Evolutionary conservation across 2,113 vertebrate species (phyloP).

Genomic region (Pelmatolapia mariae): DNA sequence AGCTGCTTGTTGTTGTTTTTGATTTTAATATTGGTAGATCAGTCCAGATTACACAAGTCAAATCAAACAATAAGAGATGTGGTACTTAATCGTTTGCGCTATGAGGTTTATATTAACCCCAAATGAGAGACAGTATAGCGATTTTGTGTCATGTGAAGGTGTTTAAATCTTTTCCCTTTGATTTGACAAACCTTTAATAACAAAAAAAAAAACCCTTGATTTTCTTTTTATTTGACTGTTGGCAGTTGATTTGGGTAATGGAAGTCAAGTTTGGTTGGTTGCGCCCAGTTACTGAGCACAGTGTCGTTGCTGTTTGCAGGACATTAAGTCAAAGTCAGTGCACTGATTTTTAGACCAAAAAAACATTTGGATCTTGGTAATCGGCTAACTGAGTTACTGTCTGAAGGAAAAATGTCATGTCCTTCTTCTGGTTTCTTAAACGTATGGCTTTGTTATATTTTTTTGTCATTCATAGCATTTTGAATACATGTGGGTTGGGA

Average conservation of each 20-base stretch:
- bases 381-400: not conserved
- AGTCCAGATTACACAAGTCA: not conserved
- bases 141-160: not conserved
- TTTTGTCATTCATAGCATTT: not conserved
- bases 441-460: not conserved
- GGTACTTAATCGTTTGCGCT: not conserved
- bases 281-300: not conserved
- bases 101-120: not conserved
- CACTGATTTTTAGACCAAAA: not conserved
- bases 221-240: not conserved
- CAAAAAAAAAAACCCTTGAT: not conserved
- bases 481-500: not conserved
- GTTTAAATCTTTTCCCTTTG: not conserved
- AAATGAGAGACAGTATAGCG: not conserved
- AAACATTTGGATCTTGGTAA: not conserved
- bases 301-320: not conserved
- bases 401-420: not conserved
- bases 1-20: not conserved
- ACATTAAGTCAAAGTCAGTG: not conserved
- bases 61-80: not conserved
- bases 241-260: not conserved
- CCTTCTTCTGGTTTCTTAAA: not conserved
- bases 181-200: not conserved
- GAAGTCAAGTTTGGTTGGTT: not conserved
- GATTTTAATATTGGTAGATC: not conserved